phyloP scores from a whole-genome alignment of 2,113 vertebrate species.

The Arenaria interpres region DNA sequence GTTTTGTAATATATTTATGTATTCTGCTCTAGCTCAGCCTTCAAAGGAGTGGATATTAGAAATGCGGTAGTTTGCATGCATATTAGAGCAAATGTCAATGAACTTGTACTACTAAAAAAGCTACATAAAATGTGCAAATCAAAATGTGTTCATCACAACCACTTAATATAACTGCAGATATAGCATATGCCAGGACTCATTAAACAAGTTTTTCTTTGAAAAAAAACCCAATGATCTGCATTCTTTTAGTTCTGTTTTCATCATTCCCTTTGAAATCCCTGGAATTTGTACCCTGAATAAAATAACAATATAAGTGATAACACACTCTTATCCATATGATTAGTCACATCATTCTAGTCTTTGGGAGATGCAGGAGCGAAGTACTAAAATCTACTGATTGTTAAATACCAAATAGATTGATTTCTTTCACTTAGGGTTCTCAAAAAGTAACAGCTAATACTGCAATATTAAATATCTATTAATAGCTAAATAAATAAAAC shows the following conservation, averaged over 20 bases:
- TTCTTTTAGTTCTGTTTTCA: neutral
- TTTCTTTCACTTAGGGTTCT: constrained; percentile 26
- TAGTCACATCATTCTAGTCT: constrained; percentile 1
- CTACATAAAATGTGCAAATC: neutral
- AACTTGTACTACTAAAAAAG: neutral
- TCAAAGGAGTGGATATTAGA: neutral
- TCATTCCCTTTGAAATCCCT: neutral
- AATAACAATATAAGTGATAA: neutral
- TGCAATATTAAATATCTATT: neutral
- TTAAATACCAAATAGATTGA: neutral
- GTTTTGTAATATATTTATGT: neutral
- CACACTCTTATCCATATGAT: neutral
- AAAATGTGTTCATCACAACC: neutral
- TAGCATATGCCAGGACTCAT: neutral
- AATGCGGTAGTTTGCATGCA: neutral
- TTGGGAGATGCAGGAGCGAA: constrained; percentile 5
- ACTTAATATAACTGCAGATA: neutral
- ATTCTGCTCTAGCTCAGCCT: neutral
- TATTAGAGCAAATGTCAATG: neutral
- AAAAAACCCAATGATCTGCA: neutral
- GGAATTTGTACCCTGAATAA: constrained; percentile 11
- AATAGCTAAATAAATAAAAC: neutral
- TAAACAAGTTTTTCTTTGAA: neutral
- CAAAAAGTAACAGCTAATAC: neutral
- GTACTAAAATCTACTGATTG: constrained; percentile 19